These are phyloP conservation scores for Cenopis cana DNA, from an alignment of 2,888 invertebrate species.

Conservation along the genomic window DNA sequence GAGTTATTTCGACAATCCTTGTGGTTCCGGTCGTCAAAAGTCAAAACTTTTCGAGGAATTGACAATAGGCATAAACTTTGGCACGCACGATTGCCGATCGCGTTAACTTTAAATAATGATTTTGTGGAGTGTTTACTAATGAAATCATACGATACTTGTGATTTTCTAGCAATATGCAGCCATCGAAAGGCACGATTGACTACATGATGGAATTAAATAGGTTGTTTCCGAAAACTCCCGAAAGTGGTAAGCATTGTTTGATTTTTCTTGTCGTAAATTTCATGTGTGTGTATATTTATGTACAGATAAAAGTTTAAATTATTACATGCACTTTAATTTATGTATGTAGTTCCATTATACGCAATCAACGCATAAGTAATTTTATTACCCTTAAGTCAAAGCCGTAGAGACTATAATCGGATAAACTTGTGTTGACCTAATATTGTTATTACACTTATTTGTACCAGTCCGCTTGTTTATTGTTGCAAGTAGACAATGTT, in stretches of 20 bases:
- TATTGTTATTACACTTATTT: background rate
- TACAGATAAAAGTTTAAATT: background rate
- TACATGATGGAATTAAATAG: conserved; percentile 66
- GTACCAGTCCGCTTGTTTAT: background rate
- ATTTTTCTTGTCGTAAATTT: background rate
- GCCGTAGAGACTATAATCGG: conserved; percentile 6
- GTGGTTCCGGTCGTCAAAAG: conserved; percentile 27
- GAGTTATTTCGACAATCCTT: background rate
- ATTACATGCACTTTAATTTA: background rate
- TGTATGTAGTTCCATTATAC: too few species aligned
- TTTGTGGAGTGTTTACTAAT: conserved; percentile 49
- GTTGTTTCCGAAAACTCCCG: conserved; percentile 58
- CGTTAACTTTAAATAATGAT: conserved; percentile 33
- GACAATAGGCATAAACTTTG: conserved; percentile 15
- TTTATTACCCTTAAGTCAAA: background rate
- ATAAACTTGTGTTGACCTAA: conserved; percentile 5
- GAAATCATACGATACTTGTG: conserved; percentile 44
- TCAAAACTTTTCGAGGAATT: conserved; percentile 32
- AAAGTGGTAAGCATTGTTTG: conserved; percentile 61
- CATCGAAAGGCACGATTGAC: conserved; percentile 61
- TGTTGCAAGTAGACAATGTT: background rate
- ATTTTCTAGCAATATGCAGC: conserved; percentile 61
- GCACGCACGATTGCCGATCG: background rate
- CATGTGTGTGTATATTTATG: background rate
- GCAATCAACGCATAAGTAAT: background rate